These are phyloP conservation scores for Sciaenops ocellatus DNA, from an alignment of 2,797 vertebrate species.

Conservation along the genomic window DNA sequence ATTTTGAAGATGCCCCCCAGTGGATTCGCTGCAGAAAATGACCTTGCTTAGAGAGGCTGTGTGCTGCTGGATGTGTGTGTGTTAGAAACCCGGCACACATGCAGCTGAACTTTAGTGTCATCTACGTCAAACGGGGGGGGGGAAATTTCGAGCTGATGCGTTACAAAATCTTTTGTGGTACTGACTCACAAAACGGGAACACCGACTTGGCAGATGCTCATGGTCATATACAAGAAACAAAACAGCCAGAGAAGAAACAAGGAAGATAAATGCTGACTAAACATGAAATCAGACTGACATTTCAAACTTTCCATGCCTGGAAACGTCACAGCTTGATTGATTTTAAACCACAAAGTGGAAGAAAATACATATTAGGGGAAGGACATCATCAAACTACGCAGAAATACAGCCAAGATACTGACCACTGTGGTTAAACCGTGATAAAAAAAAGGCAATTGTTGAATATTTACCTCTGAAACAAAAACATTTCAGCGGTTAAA, in stretches of 20 bases:
- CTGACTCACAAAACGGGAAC: constrained; percentile 58
- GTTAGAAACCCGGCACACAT: constrained; percentile 6
- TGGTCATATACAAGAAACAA: constrained; percentile 25
- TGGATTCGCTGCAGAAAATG: constrained; percentile 14
- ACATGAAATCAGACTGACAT: constrained; percentile 32
- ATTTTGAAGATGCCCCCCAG: constrained; percentile 25
- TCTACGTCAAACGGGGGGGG: not conserved
- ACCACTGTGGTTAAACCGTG: not conserved
- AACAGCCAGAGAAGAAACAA: constrained; percentile 23
- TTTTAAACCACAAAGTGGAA: constrained; percentile 11
- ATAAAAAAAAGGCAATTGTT: not conserved
- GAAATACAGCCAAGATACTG: not conserved
- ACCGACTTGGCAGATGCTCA: constrained; percentile 37
- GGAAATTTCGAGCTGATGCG: constrained; percentile 25
- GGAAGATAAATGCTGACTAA: constrained; percentile 40
- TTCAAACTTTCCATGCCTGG: constrained; percentile 29
- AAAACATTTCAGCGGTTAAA: not conserved
- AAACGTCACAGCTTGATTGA: constrained; percentile 12
- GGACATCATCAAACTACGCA: not conserved
- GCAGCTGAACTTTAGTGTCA: constrained; percentile 1
- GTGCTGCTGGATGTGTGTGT: not conserved
- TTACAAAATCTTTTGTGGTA: constrained; percentile 42
- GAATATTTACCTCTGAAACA: not conserved
- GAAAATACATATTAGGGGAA: no score
- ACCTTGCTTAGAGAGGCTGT: not conserved